Conservation (phyloP, 2,888 invertebrate genomes). For the Hyposoter dolosus region DNA sequence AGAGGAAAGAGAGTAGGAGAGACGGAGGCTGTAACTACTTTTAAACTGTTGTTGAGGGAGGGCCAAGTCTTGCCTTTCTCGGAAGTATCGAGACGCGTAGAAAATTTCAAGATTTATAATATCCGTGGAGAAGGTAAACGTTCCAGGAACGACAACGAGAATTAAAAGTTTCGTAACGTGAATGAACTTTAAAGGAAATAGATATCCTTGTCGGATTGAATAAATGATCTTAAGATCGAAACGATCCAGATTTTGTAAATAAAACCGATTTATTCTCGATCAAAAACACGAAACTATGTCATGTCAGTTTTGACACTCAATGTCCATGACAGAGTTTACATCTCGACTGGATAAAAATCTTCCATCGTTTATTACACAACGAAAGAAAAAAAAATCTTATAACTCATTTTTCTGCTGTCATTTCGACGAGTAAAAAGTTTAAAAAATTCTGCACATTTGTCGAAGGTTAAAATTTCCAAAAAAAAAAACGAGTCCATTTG, state of each 20-base stretch:
- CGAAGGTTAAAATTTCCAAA: background rate
- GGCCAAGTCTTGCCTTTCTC: conserved; percentile 40
- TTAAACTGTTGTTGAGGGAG: conserved; percentile 4
- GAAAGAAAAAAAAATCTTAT: background rate
- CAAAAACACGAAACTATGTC: background rate
- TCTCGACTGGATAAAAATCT: background rate
- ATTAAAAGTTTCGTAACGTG: conserved; percentile 22
- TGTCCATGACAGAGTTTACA: background rate
- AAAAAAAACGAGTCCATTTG: background rate
- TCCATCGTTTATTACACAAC: background rate
- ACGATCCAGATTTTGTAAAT: background rate
- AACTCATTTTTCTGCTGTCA: background rate
- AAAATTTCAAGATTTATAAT: conserved; percentile 41
- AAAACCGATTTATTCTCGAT: background rate
- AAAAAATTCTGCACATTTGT: background rate
- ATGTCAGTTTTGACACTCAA: background rate
- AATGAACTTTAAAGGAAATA: background rate
- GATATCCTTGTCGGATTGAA: background rate
- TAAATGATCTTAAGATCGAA: background rate
- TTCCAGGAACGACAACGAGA: background rate
- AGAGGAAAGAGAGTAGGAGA: background rate
- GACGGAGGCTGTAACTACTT: conserved; percentile 2
- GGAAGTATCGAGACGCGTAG: conserved; percentile 46
- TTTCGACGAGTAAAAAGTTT: background rate
- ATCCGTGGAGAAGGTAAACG: conserved; percentile 4